Base-by-base conservation (phyloP, 2,797 vertebrate genomes). In the Gallinago stenura region DNA sequence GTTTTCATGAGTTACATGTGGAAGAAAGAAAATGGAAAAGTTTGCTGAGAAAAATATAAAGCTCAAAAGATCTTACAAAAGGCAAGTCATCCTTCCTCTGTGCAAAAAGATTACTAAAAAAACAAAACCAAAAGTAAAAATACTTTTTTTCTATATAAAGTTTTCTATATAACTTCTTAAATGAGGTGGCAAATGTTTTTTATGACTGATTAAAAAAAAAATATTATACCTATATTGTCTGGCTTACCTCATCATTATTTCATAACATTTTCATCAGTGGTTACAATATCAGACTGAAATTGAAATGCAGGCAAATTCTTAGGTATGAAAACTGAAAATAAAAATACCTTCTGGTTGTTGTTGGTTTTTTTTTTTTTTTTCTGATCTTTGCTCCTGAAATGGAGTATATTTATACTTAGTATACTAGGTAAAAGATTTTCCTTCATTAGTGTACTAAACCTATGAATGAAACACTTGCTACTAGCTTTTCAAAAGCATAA, bases 291-390 rank as follows among this genome's bases (percentile, higher is more conserved):
- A 73, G 33, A n/a, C 10, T 24, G 15, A 54, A 50, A 61, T 17
- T 20, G 12, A 80, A 87, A 68, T 35, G 7, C 9, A 35, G 35
- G 7, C 9, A 76, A 51, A 61, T 69, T 46, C 12, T 72, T 51
- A 65, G 24, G 11, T 30, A 20, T 10, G 9, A 77, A 53, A 51
- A 69, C 2, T 39, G 9, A 75, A 89, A 82, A 33, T 20, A 45
- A 73, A 65, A 46, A 16, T 12, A 62, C 5, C 2, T 19, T 10
- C 3, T 41, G 4, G 4, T 12, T 25, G 0, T 9, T 26, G 8
- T 18, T 43, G 37, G 37, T 37, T 37, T 37, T 37, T 37, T 37
- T 37, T 37, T 39, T 17, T n/a, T 65, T 89, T 24, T 62, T 1
- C 10, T 82, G 19, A 20, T 33, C 15, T 57, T 89, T 84, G 1